phyloP scores from a whole-genome alignment of 2,113 vertebrate genomes.

The Chloroceryle aenea region DNA sequence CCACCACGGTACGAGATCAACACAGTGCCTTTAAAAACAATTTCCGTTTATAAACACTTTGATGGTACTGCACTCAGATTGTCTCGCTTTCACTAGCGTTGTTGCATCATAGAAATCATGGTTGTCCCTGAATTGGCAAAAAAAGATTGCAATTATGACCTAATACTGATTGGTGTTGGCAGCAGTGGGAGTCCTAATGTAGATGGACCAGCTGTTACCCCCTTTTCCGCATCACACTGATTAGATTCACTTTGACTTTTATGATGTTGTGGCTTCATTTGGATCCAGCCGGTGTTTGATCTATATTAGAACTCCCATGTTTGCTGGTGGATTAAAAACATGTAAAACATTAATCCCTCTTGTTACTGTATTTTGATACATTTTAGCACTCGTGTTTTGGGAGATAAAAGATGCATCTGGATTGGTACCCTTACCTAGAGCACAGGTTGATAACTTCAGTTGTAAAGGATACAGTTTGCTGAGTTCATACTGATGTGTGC shows the following conservation, averaged over 20 bases:
- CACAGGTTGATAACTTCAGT: background rate
- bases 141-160: background rate
- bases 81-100: background rate
- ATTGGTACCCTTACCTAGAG: background rate
- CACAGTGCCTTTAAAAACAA: background rate
- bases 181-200: background rate
- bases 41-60: background rate
- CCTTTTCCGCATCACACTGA: background rate
- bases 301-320: background rate
- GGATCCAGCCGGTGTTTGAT: background rate
- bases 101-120: background rate
- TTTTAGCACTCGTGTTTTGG: background rate
- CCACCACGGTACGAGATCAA: background rate
- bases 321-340: background rate
- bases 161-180: background rate
- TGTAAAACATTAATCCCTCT: background rate
- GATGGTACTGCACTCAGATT: background rate
- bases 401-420: background rate
- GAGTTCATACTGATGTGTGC: background rate
- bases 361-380: background rate
- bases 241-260: constrained; percentile 1
- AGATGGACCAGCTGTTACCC: background rate
- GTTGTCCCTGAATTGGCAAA: background rate
- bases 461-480: background rate
- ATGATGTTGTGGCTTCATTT: background rate